Conservation (phyloP, 2,797 vertebrate genomes). For the Melanitta fusca region DNA sequence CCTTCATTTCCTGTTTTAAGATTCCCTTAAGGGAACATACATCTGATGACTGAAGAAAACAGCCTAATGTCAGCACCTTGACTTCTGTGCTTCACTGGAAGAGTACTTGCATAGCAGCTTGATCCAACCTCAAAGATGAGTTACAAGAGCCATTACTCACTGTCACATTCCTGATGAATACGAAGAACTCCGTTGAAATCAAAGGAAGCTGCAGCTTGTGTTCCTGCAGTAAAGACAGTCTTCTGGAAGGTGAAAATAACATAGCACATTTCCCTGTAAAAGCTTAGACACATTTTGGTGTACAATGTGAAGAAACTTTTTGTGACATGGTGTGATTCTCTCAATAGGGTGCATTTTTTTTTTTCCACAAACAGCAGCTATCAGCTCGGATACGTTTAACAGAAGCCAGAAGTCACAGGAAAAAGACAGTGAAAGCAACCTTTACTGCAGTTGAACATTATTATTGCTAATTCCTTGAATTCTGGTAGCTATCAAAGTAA, state of each 20-base stretch:
- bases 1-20: conserved; percentile 15
- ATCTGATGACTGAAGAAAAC: not conserved
- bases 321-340: not conserved
- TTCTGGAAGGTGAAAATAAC: not conserved
- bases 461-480: not conserved
- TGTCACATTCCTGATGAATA: not conserved
- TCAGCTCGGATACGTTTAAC: not conserved
- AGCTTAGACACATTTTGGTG: not conserved
- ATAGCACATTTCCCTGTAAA: not conserved
- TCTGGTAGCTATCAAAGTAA: not conserved
- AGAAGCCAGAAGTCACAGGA: not conserved
- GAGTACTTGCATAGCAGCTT: not conserved
- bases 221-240: not conserved
- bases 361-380: not conserved
- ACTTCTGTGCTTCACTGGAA: not conserved
- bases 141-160: not conserved
- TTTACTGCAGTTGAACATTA: not conserved
- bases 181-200: not conserved
- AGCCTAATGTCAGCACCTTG: not conserved
- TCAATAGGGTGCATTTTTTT: not conserved
- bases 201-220: not conserved
- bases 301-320: not conserved
- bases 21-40: not conserved
- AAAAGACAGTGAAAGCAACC: not conserved
- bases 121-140: conserved; percentile 9